Base-by-base conservation (phyloP, 2,888 invertebrate species). In the Amphipoea oculea region DNA sequence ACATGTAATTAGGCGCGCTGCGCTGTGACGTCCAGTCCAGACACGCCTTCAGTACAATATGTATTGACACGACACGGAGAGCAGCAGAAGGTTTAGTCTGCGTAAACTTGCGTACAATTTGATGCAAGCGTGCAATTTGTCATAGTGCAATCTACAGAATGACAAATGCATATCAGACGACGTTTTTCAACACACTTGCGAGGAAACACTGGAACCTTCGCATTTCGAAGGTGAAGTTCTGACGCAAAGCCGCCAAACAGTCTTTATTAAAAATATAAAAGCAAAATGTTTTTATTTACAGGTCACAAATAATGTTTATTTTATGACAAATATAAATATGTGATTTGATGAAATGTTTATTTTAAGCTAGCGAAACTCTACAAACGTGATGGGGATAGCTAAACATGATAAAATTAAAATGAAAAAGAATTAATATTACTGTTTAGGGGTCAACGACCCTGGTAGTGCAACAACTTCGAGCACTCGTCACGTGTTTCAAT, bases 41-140 rank as follows among this genome's bases (percentile, higher is more conserved):
- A n/a, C 54, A 66, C 84, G 73, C 86, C 84, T 75, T n/a, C 73
- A 65, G n/a, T 63, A 76, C 68, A 42, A 69, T 74, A 45, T 67
- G 42, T 51, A 12, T 17, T 17, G 20, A 36, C 73, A 57, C 11
- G 6, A 48, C 23, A 17, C 57, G 54, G 29, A 20, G 1, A 20
- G 4, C 14, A 12, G 57, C 65, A 81, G 62, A 66, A 85, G 68
- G 57, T 45, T 68, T 14, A 81, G 1, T 77, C 29, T 20, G 48
- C 48, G 12, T 29, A 17, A 45, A 45, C 29, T 11, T 40, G 6
- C 20, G 51, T 14, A 9, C 42, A n/a, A 20, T 68, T 45, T 17
- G 29, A 68, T 29, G 11, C 11, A 20, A 20, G 48, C 11, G 11
- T 29, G 3, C 48, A 29, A 0, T 48, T 48, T 11, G 29, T 20